Conservation (phyloP, 2,888 invertebrate genomes). For the Timandra comae region DNA sequence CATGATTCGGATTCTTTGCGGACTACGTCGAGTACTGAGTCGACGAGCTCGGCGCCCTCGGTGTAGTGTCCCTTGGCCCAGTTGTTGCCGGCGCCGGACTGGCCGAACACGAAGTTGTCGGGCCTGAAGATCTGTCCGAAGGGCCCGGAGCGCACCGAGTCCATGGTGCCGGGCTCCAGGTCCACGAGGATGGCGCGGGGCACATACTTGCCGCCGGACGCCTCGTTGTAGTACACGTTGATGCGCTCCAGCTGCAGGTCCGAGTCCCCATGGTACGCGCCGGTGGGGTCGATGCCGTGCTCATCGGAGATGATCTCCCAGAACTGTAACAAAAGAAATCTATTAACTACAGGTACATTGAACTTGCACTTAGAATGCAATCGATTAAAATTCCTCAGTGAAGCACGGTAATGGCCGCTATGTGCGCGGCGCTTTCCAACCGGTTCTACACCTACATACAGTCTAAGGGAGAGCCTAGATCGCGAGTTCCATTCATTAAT, state of each 20-base stretch:
- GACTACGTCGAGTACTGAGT: slow-evolving; percentile 89
- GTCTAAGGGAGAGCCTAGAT: slow-evolving; percentile 29
- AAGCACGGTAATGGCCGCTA: slow-evolving; percentile 41
- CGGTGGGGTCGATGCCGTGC: slow-evolving; percentile 95
- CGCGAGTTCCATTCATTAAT: slow-evolving; percentile 29
- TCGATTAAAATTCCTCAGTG: slow-evolving; percentile 56
- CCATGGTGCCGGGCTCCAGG: slow-evolving; percentile 76
- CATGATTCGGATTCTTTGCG: slow-evolving; percentile 92
- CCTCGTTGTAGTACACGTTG: slow-evolving; percentile 97
- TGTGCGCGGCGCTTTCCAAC: slow-evolving; percentile 57
- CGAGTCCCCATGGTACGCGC: slow-evolving; percentile 91
- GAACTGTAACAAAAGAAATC: slow-evolving; percentile 79
- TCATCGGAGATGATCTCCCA: slow-evolving; percentile 98
- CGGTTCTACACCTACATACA: slow-evolving; percentile 35
- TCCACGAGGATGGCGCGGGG: slow-evolving; percentile 66
- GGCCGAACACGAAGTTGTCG: slow-evolving; percentile 84
- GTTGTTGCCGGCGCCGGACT: slow-evolving; percentile 78
- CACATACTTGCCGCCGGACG: slow-evolving; percentile 77
- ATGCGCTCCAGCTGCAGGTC: slow-evolving; percentile 95
- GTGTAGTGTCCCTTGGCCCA: slow-evolving; percentile 84
- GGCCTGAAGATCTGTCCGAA: slow-evolving; percentile 86
- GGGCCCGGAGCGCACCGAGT: slow-evolving; percentile 82
- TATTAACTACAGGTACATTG: slow-evolving; percentile 65
- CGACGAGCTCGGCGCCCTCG: slow-evolving; percentile 80
- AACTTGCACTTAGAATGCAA: slow-evolving; percentile 31